Conservation (phyloP, 2,797 vertebrate genomes). For the Moxostoma hubbsi region DNA sequence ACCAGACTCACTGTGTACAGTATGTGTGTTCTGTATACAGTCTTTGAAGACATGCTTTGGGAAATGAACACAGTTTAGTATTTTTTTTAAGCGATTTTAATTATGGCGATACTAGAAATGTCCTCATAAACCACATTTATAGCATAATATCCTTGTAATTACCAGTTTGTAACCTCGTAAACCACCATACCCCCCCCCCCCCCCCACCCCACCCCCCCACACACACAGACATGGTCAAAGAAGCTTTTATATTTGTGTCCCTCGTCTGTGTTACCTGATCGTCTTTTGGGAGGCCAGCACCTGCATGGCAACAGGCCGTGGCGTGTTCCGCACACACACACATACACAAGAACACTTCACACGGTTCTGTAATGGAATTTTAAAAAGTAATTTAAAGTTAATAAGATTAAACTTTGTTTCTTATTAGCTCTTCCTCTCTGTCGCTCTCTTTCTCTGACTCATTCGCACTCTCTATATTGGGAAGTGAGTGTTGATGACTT, state of each 20-base stretch:
- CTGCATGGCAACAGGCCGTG: slow-evolving; percentile 62
- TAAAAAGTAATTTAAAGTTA: not conserved
- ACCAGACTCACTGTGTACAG: too few relatives aligned
- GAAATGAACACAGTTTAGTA: too few relatives aligned
- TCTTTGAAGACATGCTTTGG: too few relatives aligned
- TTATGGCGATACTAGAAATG: too few relatives aligned
- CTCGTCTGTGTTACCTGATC: slow-evolving; percentile 53
- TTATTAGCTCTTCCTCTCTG: not conserved
- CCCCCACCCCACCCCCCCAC: too few relatives aligned
- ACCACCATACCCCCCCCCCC: too few relatives aligned
- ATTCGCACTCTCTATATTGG: not conserved
- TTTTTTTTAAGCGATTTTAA: too few relatives aligned
- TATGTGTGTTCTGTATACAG: too few relatives aligned
- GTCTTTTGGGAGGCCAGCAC: slow-evolving; percentile 61
- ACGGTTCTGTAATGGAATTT: not conserved
- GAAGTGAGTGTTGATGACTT: not conserved
- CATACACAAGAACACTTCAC: slow-evolving; percentile 49
- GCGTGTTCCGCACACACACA: slow-evolving; percentile 12
- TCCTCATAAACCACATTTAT: too few relatives aligned
- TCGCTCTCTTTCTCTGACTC: slow-evolving; percentile 2
- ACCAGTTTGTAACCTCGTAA: too few relatives aligned
- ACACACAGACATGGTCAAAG: slow-evolving; percentile 6
- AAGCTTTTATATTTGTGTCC: slow-evolving; percentile 1
- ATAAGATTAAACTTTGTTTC: not conserved
- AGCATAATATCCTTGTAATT: too few relatives aligned